phyloP scores from a whole-genome alignment of 1,140 invertebrate species.

The Dendroctonus ponderosae region DNA sequence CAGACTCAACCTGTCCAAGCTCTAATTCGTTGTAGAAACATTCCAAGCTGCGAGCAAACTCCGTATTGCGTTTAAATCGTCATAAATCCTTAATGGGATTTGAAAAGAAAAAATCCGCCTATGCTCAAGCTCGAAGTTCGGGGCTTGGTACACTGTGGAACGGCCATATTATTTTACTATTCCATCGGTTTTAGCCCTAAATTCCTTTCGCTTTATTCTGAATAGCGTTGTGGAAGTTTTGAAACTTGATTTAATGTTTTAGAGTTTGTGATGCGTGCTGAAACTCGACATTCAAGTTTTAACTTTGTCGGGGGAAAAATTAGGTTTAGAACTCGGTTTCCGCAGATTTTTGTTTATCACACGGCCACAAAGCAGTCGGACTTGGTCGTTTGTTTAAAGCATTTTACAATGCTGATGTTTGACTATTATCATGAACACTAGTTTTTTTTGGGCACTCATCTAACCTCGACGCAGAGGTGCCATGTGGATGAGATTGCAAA shows the following conservation, averaged over 20 bases:
- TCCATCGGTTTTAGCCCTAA: slow-evolving; percentile 25
- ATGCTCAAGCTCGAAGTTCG: slow-evolving; percentile 1
- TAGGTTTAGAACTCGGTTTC: slow-evolving; percentile 31
- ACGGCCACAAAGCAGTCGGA: not conserved
- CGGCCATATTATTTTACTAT: slow-evolving; percentile 29
- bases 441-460: too few relatives aligned
- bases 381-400: not conserved
- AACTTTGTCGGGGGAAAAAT: slow-evolving; percentile 31
- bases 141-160: slow-evolving; percentile 31
- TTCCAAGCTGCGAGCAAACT: not conserved
- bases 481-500: not conserved
- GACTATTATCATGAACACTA: too few relatives aligned
- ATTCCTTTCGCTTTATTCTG: slow-evolving; percentile 29
- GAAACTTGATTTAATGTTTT: slow-evolving; percentile 36
- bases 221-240: slow-evolving; percentile 30
- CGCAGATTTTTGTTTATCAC: slow-evolving; percentile 14
- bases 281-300: slow-evolving; percentile 30
- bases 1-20: not conserved
- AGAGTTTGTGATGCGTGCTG: slow-evolving; percentile 31
- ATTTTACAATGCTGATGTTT: too few relatives aligned
- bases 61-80: not conserved
- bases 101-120: slow-evolving; percentile 1
- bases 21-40: too few relatives aligned
- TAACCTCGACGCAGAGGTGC: too few relatives aligned
- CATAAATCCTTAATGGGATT: slow-evolving; percentile 2